Base-by-base conservation (phyloP, 2,113 vertebrate species). In the Microcebus lehilahytsara region DNA sequence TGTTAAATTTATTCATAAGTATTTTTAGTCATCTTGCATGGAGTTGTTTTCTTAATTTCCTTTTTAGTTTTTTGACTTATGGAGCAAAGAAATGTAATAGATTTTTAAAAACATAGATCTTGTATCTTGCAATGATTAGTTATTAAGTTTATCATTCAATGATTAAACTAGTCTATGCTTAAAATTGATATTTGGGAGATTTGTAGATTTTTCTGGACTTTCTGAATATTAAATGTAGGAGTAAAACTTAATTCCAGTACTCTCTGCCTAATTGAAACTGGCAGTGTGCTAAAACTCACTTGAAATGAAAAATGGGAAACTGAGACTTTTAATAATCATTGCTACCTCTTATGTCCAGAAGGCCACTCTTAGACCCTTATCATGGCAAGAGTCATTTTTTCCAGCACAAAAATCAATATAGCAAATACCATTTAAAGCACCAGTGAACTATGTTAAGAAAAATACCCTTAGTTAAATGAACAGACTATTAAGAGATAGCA, bases 1-100 rank as follows among this genome's bases (percentile, higher is more conserved):
- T 32, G n/a, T 89, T 85, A 83, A 86, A 79, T 90, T 79, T 94
- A 71, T 74, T 86, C 20, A 56, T 96, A 93, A 78, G 19, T 72
- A 32, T 69, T 81, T 72, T 78, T 81, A 78, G 32, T 79, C 32
- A 69, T 67, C 90, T 92, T 90, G 40, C 92, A 56, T 92, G 22
- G 17, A 23, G 12, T 56, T 49, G 5, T 60, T 58, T 19, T 66
- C 32, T 83, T 78, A 49, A 84, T 90, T 93, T 83, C 25, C 49
- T 66, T 91, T 78, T 87, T 58, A 91, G 40, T 81, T 79, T 84
- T 14, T 91, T 94, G 37, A 83, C 3, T 74, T 34, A 12, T 75
- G 62, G 11, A 81, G 78, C 67, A 93, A 91, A 77, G 34, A 72
- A 34, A 89, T 42, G n/a, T 14, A 72, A 32, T 40, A 74, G 62